A percentile compares a stretch with the other conserved stretches of the same genome.
These are phyloP conservation scores for Nasua narica DNA, from an alignment of 2,797 vertebrate genomes.

Conservation along the genomic window DNA sequence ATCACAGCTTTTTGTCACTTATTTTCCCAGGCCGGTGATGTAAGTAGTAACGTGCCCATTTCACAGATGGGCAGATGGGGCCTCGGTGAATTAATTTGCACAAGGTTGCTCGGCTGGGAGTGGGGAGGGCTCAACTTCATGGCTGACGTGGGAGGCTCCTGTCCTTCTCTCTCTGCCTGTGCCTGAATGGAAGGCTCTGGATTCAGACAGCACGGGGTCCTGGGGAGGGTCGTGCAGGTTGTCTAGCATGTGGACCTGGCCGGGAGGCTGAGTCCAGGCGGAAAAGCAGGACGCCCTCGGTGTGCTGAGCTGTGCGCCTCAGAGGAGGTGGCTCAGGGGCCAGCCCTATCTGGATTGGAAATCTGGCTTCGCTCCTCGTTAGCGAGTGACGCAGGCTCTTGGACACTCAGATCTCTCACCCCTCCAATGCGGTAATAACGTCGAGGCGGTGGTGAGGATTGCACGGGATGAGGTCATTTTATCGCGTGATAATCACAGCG, in stretches of 20 bases:
- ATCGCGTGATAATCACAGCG: accelerated
- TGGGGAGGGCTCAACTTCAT: not conserved
- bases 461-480: not conserved
- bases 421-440: not conserved
- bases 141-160: not conserved
- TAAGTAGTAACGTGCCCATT: not conserved
- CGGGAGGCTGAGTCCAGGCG: not conserved
- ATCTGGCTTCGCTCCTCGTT: not conserved
- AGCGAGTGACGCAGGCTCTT: not conserved
- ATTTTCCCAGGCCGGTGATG: not conserved
- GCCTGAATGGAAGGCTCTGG: not conserved
- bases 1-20: not conserved
- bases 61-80: not conserved
- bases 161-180: not conserved
- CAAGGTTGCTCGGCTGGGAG: no score
- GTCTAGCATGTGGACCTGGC: not conserved
- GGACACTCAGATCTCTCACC: constrained; percentile 19
- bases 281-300: not conserved
- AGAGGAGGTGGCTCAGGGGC: not conserved
- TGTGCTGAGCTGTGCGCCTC: not conserved
- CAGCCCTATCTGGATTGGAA: not conserved
- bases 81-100: not conserved
- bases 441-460: not conserved
- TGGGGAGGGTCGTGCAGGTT: accelerated
- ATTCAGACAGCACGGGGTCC: not conserved